These are phyloP conservation scores for Leucania comma DNA, from an alignment of 2,888 invertebrate genomes.

Conservation along the genomic window DNA sequence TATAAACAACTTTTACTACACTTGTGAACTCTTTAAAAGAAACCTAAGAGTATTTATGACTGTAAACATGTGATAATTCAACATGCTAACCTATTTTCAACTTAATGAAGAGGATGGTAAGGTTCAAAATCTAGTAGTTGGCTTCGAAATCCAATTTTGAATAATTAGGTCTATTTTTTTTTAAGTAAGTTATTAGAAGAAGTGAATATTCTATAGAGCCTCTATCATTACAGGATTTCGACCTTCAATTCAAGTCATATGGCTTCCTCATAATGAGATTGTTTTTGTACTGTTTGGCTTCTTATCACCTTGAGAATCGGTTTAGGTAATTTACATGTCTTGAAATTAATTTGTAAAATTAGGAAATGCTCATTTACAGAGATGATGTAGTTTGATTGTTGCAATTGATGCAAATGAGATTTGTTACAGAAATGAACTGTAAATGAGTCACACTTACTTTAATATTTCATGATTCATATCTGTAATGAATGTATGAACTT, in stretches of 20 bases:
- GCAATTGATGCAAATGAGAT: not conserved
- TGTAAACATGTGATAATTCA: conserved; percentile 10
- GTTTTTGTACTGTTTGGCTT: conserved; percentile 64
- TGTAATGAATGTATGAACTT: conserved; percentile 4
- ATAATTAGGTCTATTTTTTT: not conserved
- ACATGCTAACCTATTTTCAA: conserved; percentile 4
- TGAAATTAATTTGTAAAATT: conserved; percentile 25
- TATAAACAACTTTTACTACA: conserved; percentile 40
- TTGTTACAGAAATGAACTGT: not conserved
- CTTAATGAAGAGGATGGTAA: rapidly evolving
- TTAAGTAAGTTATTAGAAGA: not conserved
- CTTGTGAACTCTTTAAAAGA: conserved; percentile 17
- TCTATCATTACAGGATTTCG: conserved; percentile 40
- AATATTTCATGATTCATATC: conserved; percentile 19
- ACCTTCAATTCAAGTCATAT: conserved; percentile 53
- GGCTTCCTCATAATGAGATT: conserved; percentile 65
- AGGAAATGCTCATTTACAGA: not conserved
- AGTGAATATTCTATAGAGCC: conserved; percentile 29
- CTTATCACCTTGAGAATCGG: conserved; percentile 48
- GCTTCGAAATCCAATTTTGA: not conserved
- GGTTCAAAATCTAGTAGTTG: not conserved
- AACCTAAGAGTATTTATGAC: conserved; percentile 23
- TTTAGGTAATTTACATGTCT: conserved; percentile 46
- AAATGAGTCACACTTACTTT: conserved; percentile 19
- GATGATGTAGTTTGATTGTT: not conserved